These are phyloP conservation scores for Agrilus mali DNA, from an alignment of 2,888 invertebrate genomes.

Conservation along the genomic window DNA sequence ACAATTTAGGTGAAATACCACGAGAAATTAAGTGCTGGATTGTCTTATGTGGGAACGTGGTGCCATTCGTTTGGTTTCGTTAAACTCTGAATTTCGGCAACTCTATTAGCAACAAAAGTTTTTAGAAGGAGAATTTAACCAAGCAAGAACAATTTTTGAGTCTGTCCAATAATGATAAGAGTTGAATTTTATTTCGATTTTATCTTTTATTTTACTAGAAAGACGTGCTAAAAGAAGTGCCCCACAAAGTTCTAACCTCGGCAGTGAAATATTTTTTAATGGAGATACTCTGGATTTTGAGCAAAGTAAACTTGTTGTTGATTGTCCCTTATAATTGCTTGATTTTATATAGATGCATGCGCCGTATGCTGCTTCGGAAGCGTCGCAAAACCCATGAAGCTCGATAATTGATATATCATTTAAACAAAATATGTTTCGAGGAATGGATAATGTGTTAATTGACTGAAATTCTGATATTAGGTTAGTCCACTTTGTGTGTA, in stretches of 20 bases:
- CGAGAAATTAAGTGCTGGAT: slow-evolving; percentile 4
- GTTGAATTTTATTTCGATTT: not conserved
- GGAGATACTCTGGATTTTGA: slow-evolving; percentile 19
- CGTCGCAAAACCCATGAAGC: slow-evolving; percentile 15
- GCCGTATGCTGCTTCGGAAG: slow-evolving; percentile 13
- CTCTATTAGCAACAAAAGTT: slow-evolving; percentile 3
- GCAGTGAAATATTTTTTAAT: slow-evolving; percentile 15
- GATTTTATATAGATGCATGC: slow-evolving; percentile 15
- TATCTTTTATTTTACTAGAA: slow-evolving; percentile 6
- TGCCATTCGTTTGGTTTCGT: not conserved
- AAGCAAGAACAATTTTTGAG: slow-evolving; percentile 10
- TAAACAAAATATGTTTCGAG: slow-evolving; percentile 4
- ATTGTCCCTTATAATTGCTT: slow-evolving; percentile 3
- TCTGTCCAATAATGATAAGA: slow-evolving; percentile 11
- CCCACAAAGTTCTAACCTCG: slow-evolving; percentile 14
- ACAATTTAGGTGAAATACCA: not conserved
- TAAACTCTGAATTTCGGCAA: not conserved
- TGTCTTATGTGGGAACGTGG: slow-evolving; percentile 1
- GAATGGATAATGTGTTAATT: slow-evolving; percentile 6
- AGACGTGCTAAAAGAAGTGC: slow-evolving; percentile 12
- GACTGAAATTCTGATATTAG: slow-evolving; percentile 2
- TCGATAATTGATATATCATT: slow-evolving; percentile 1
- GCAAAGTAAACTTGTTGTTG: slow-evolving; percentile 9
- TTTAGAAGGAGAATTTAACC: not conserved
- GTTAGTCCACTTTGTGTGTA: slow-evolving; percentile 7